Conservation (phyloP, 2,113 vertebrate genomes). For the Perca schrenkii region DNA sequence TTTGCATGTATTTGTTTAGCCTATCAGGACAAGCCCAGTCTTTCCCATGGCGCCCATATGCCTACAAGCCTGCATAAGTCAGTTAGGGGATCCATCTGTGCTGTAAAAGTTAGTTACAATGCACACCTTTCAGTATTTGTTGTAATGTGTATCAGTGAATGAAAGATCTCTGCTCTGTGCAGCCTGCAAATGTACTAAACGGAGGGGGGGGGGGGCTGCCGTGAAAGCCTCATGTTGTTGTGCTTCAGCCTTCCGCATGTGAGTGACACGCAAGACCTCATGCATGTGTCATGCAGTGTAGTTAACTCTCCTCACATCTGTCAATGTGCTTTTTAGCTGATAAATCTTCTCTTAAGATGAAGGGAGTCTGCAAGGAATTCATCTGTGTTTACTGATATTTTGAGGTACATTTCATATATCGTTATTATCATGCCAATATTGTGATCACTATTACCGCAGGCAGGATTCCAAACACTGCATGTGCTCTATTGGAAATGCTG, state of each 20-base stretch:
- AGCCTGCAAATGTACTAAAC: background rate
- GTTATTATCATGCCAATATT: background rate
- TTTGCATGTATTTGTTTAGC: conserved; percentile 21
- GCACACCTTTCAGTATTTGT: conserved; percentile 1
- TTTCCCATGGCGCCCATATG: conserved; percentile 22
- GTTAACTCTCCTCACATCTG: background rate
- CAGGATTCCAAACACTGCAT: background rate
- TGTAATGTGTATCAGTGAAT: conserved; percentile 10
- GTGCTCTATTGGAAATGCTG: background rate
- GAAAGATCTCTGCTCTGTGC: background rate
- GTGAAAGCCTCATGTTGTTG: conserved; percentile 8
- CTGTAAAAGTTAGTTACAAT: conserved; percentile 12
- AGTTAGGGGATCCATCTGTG: conserved; percentile 20
- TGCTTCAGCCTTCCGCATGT: conserved; percentile 8
- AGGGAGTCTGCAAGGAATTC: background rate
- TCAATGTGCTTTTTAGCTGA: background rate
- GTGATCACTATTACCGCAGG: background rate
- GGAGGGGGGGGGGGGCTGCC: background rate
- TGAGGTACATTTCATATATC: background rate
- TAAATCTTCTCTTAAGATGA: background rate
- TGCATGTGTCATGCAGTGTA: background rate
- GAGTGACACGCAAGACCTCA: background rate
- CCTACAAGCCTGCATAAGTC: background rate
- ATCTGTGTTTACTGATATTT: background rate
- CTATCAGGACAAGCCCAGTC: conserved; percentile 22